Percentiles rank a stretch among this genome's conserved stretches.
These are phyloP conservation scores for Ephydatia muelleri DNA, from an alignment of 37 sponge, comb jelly and placozoan species.

Conservation along the genomic window DNA sequence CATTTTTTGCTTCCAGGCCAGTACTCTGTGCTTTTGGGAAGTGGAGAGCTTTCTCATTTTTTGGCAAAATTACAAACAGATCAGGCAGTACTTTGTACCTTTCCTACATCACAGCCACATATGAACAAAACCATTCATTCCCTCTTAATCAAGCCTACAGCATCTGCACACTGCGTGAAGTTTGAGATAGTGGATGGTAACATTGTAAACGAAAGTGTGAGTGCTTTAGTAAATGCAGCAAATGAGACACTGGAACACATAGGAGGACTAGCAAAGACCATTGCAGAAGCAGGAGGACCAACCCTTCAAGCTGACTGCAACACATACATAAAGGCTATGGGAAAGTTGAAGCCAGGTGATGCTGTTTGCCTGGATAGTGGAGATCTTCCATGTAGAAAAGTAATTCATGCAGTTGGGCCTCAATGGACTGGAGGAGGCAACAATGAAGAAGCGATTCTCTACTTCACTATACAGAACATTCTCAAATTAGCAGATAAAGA, in stretches of 20 bases:
- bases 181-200: constrained; percentile 55
- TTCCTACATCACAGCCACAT: not conserved
- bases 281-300: constrained; percentile 69
- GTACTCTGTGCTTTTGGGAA: constrained; percentile 10
- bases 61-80: constrained; percentile 20
- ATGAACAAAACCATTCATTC: constrained; percentile 18
- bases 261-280: constrained; percentile 75
- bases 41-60: constrained; percentile 32
- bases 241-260: constrained; percentile 77
- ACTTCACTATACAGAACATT: constrained; percentile 28
- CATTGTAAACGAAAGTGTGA: constrained; percentile 49
- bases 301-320: constrained; percentile 67
- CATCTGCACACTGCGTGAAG: constrained; percentile 19
- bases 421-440: constrained; percentile 55
- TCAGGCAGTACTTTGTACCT: constrained; percentile 18
- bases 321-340: constrained; percentile 23
- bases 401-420: constrained; percentile 85
- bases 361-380: constrained; percentile 71
- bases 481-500: constrained; percentile 32
- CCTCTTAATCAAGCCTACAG: not conserved
- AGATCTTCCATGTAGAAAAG: constrained; percentile 60
- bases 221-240: constrained; percentile 84
- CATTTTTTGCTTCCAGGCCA: not conserved
- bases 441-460: constrained; percentile 33
- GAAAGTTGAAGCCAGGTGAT: constrained; percentile 44